Conservation (phyloP, 2,888 invertebrate genomes). For the Leistus spinibarbis region DNA sequence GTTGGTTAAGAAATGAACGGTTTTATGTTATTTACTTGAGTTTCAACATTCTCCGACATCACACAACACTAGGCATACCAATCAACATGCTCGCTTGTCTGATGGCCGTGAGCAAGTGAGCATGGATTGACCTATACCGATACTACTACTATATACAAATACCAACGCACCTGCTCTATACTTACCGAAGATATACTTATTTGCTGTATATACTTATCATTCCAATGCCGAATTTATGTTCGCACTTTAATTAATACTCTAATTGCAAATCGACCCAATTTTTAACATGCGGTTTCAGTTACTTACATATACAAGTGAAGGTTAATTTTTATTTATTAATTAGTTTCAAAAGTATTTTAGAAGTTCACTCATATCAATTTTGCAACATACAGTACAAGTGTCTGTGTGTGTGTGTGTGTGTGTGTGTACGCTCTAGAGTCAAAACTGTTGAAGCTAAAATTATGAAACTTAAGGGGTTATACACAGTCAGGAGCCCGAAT, state of each 20-base stretch:
- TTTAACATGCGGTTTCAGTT: background rate
- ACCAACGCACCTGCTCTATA: slow-evolving; percentile 5
- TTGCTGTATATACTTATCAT: background rate
- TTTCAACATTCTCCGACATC: slow-evolving; percentile 17
- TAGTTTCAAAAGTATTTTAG: no score
- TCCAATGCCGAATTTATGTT: slow-evolving; percentile 18
- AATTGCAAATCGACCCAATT: slow-evolving; percentile 17
- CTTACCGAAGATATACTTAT: background rate
- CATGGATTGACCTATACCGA: slow-evolving; percentile 12
- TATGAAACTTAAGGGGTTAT: no score
- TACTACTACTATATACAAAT: background rate
- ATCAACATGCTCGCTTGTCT: slow-evolving; percentile 9
- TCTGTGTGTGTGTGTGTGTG: no score
- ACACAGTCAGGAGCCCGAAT: no score
- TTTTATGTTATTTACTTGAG: slow-evolving; percentile 21
- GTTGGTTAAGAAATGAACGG: slow-evolving; percentile 11
- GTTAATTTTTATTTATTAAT: background rate
- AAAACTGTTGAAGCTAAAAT: no score
- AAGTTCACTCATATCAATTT: no score
- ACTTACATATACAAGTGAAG: background rate
- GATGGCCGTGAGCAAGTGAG: slow-evolving; percentile 18
- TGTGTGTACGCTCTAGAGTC: no score
- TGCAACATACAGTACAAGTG: no score
- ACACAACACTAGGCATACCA: background rate
- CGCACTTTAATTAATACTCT: slow-evolving; percentile 1